Evolutionary conservation across 2,797 vertebrate species (phyloP).

Genomic region (Gambelia wislizenii): DNA sequence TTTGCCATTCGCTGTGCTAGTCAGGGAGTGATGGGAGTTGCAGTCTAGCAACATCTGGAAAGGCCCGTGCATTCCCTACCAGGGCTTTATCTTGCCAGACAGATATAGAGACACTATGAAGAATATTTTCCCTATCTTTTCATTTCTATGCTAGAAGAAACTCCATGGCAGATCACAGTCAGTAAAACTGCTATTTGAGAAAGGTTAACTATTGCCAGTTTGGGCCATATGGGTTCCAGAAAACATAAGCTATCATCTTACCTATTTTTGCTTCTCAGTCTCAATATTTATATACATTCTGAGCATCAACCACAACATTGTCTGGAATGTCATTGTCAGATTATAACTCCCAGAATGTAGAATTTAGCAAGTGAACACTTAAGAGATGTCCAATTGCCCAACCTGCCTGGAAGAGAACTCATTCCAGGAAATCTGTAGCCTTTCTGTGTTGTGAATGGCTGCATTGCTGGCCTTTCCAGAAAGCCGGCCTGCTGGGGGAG

Average conservation of each 20-base stretch:
- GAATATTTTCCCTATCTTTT: background rate
- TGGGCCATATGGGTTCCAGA: background rate
- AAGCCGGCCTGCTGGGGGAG: background rate
- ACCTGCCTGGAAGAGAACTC: background rate
- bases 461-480: background rate
- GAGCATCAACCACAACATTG: background rate
- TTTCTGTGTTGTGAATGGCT: background rate
- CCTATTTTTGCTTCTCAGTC: background rate
- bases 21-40: background rate
- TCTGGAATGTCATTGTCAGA: background rate
- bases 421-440: conserved; percentile 13
- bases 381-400: background rate
- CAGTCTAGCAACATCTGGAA: background rate
- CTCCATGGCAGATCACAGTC: background rate
- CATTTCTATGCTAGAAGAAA: background rate
- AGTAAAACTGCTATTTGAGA: background rate
- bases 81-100: background rate
- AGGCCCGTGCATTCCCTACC: background rate
- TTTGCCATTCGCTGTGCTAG: background rate
- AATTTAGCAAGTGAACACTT: background rate
- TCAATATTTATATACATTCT: background rate
- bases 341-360: background rate
- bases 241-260: background rate
- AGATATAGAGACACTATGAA: background rate
- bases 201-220: background rate